Conservation (phyloP, 2,888 invertebrate species). For the Ormyrus labotus region DNA sequence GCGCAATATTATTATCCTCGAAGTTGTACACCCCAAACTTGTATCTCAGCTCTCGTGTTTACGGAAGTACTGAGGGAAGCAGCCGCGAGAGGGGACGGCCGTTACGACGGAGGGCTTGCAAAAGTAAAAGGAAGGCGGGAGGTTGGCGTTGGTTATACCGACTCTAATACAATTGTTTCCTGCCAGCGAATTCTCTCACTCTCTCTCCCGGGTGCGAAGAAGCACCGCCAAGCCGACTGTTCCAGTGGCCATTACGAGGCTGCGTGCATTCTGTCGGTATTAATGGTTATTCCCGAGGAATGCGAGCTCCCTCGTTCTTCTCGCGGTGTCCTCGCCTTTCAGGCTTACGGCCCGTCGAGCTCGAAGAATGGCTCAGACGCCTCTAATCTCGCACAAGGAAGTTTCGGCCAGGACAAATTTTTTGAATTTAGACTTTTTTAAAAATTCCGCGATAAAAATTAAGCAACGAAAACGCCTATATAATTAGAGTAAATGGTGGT, state of each 20-base stretch:
- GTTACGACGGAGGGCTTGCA: not conserved
- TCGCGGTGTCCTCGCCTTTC: too few relatives aligned
- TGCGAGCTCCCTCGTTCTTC: not conserved
- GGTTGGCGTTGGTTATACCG: constrained; percentile 28
- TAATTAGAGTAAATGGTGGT: too few relatives aligned
- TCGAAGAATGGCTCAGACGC: too few relatives aligned
- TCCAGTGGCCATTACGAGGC: constrained; percentile 23
- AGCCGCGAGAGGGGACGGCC: not conserved
- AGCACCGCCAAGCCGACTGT: not conserved
- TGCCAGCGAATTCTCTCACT: constrained; percentile 16
- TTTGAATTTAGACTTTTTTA: too few relatives aligned
- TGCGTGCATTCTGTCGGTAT: constrained; percentile 10
- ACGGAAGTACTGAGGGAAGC: constrained; percentile 19
- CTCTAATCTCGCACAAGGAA: too few relatives aligned
- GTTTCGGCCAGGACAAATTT: too few relatives aligned
- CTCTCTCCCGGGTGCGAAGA: not conserved
- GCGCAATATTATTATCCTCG: constrained; percentile 25
- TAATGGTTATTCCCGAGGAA: constrained; percentile 36
- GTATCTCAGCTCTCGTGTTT: constrained; percentile 29
- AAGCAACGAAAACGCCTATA: too few relatives aligned
- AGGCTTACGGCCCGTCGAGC: too few relatives aligned
- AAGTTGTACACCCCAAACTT: constrained; percentile 19
- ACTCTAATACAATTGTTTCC: constrained; percentile 63
- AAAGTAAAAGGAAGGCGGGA: constrained; percentile 2
- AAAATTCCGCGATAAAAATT: too few relatives aligned